These are phyloP conservation scores for Cavia aperea DNA, from an alignment of 2,113 vertebrate species.

Conservation along the genomic window DNA sequence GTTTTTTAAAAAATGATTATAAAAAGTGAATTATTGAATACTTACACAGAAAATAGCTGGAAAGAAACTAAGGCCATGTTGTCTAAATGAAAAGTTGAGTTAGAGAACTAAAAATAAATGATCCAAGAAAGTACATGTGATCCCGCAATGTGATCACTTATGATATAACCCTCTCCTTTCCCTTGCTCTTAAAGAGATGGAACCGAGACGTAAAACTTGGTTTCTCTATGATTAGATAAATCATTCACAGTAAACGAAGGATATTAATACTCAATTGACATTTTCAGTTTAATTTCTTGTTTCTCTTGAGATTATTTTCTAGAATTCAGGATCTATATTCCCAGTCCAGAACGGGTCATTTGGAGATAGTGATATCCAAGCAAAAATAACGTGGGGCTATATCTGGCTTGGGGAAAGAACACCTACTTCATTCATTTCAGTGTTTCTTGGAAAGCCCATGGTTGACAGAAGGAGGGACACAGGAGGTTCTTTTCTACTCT, in stretches of 20 bases:
- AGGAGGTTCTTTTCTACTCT: background rate
- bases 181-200: background rate
- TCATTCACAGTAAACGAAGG: background rate
- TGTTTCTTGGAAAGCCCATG: background rate
- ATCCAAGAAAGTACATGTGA: background rate
- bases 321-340: background rate
- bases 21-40: background rate
- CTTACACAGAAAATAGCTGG: background rate
- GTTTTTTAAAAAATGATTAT: background rate
- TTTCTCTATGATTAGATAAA: background rate
- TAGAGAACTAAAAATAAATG: background rate
- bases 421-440: background rate
- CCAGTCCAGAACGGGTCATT: background rate
- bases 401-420: background rate
- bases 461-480: background rate
- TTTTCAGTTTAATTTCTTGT: background rate
- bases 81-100: background rate
- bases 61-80: background rate
- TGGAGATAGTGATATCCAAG: background rate
- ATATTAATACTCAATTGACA: background rate
- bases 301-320: conserved; percentile 7
- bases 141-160: background rate
- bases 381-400: background rate
- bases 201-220: background rate
- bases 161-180: background rate